phyloP scores from a whole-genome alignment of 2,113 vertebrate genomes.

The Prunella fulvescens region DNA sequence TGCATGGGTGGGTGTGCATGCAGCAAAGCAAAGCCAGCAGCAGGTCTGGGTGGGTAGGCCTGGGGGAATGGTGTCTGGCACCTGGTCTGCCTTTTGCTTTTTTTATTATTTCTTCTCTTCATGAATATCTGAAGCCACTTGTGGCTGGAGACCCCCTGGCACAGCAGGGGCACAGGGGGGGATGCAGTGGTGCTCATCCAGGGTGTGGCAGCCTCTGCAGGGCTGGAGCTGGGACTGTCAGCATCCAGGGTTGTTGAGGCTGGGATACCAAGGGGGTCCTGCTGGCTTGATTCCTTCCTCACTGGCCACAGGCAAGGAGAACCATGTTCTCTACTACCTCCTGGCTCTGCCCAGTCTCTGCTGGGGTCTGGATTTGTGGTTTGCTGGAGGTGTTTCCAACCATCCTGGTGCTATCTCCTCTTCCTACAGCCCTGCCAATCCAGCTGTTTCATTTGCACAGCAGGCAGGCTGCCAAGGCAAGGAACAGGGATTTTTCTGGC shows the following conservation, averaged over 20 bases:
- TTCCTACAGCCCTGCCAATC: background rate
- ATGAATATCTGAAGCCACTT: background rate
- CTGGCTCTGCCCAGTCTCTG: background rate
- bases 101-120: background rate
- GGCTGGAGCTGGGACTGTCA: background rate
- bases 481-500: background rate
- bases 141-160: background rate
- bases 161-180: rapidly evolving
- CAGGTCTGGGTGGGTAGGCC: background rate
- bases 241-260: background rate
- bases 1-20: rapidly evolving
- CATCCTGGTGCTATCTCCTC: background rate
- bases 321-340: background rate
- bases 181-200: background rate
- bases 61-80: background rate
- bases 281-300: background rate
- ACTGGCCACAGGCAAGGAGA: background rate
- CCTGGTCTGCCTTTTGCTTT: background rate
- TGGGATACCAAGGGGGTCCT: background rate
- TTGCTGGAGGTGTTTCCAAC: background rate
- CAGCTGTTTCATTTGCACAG: background rate
- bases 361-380: background rate
- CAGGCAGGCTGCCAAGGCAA: background rate
- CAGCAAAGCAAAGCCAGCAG: rapidly evolving
- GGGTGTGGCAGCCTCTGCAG: background rate